phyloP scores from a whole-genome alignment of 53 echinoderm and acorn worm species.

The Echinometra lucunter region DNA sequence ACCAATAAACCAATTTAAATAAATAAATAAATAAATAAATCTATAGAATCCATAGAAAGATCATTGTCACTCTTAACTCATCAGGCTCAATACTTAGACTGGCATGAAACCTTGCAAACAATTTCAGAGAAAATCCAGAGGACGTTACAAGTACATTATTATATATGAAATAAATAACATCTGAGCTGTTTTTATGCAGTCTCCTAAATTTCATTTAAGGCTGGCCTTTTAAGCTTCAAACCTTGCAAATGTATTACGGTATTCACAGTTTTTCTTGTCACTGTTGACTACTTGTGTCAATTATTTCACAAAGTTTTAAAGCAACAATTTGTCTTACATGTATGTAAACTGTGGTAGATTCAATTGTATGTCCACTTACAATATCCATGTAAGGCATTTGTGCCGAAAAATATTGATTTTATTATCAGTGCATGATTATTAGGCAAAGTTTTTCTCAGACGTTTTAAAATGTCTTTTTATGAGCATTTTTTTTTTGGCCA shows the following conservation, averaged over 20 bases:
- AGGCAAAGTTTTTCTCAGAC: neutral
- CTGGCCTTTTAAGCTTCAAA: neutral
- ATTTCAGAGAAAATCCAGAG: conserved; percentile 13
- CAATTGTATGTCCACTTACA: conserved; percentile 34
- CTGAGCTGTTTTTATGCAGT: neutral
- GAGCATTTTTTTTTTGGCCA: neutral
- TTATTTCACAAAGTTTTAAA: neutral
- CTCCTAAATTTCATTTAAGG: neutral
- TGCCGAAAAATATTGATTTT: conserved; percentile 28
- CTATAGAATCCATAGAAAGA: too few relatives aligned
- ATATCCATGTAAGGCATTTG: conserved; percentile 20
- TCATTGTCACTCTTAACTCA: too few relatives aligned
- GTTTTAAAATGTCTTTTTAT: neutral
- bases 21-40: too few relatives aligned
- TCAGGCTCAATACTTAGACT: conserved; percentile 8
- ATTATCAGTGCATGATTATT: conserved; percentile 27
- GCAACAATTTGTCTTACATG: conserved; percentile 47
- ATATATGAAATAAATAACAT: neutral
- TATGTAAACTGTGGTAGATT: conserved; percentile 62
- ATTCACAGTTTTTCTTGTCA: neutral
- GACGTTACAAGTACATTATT: neutral
- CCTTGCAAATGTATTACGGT: neutral
- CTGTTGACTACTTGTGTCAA: conserved; percentile 38
- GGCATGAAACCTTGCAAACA: neutral
- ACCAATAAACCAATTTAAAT: too few relatives aligned